These are phyloP conservation scores for Pipistrellus pygmaeus DNA, from an alignment of 2,797 vertebrate species.

Conservation along the genomic window DNA sequence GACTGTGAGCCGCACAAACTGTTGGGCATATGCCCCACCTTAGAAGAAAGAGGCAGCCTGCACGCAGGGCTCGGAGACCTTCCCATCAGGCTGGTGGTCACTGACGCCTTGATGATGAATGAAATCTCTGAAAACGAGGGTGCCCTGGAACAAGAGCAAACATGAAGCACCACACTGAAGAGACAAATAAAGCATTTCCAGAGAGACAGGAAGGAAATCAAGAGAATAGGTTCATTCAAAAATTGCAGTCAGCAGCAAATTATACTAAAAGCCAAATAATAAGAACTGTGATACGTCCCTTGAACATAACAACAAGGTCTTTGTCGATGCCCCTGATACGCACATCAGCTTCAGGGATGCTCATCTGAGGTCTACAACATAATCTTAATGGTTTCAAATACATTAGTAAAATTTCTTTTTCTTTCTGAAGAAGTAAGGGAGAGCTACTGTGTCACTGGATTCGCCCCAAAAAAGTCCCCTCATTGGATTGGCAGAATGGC, in stretches of 20 bases:
- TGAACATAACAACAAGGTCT: not conserved
- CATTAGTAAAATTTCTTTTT: not conserved
- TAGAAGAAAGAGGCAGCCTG: not conserved
- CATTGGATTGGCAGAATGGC: not conserved
- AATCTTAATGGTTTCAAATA: not conserved
- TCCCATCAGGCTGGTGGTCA: not conserved
- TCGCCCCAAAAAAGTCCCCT: not conserved
- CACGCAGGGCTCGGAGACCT: not conserved
- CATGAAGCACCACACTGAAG: not conserved
- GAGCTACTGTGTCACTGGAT: not conserved
- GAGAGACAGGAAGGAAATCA: not conserved
- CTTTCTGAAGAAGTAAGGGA: not conserved
- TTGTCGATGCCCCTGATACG: not conserved
- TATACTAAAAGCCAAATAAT: not conserved
- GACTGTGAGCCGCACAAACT: not conserved
- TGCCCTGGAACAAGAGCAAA: not conserved
- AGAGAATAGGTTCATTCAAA: not conserved
- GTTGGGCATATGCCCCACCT: not conserved
- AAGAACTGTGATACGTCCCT: not conserved
- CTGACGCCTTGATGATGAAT: not conserved
- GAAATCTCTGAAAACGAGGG: not conserved
- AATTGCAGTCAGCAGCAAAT: not conserved
- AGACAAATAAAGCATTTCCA: not conserved
- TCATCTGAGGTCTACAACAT: not conserved
- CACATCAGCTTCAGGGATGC: not conserved